Conservation (phyloP, 2,888 invertebrate species). For the Ophion ellenae region DNA sequence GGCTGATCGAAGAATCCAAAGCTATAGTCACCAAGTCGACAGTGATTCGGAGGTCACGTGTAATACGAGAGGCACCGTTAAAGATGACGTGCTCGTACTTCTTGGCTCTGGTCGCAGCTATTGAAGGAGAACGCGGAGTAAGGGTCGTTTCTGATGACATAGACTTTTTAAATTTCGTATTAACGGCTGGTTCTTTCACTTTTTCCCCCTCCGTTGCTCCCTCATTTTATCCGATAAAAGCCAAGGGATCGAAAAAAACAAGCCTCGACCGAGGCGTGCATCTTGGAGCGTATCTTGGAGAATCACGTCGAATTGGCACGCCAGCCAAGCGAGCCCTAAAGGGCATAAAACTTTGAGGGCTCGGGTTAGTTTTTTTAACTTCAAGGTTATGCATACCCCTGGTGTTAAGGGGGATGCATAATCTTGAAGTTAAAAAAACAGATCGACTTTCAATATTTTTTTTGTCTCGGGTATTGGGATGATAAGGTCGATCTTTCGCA, state of each 20-base stretch:
- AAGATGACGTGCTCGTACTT: slow-evolving; percentile 27
- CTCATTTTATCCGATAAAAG: slow-evolving; percentile 11
- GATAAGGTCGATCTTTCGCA: too few species aligned
- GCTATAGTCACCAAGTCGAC: slow-evolving; percentile 1
- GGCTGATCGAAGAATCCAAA: slow-evolving; percentile 5
- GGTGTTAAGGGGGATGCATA: slow-evolving; percentile 2
- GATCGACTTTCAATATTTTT: too few species aligned
- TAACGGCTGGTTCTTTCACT: not conserved
- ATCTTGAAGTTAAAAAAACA: too few species aligned
- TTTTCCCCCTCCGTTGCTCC: not conserved
- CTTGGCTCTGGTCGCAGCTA: not conserved
- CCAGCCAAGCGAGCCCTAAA: slow-evolving; percentile 32
- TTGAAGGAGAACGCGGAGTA: not conserved
- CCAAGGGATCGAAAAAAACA: not conserved
- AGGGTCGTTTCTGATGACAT: not conserved
- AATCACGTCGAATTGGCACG: slow-evolving; percentile 58
- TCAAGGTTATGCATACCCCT: not conserved
- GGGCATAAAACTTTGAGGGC: slow-evolving; percentile 39
- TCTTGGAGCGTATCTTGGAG: slow-evolving; percentile 48
- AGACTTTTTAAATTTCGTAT: not conserved
- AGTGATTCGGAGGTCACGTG: slow-evolving; percentile 39
- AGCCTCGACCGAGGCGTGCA: slow-evolving; percentile 39
- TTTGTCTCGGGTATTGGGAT: too few species aligned
- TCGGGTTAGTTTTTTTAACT: not conserved
- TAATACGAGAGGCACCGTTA: not conserved